Conservation (phyloP, 2,797 vertebrate species). For the Acanthopagrus latus region DNA sequence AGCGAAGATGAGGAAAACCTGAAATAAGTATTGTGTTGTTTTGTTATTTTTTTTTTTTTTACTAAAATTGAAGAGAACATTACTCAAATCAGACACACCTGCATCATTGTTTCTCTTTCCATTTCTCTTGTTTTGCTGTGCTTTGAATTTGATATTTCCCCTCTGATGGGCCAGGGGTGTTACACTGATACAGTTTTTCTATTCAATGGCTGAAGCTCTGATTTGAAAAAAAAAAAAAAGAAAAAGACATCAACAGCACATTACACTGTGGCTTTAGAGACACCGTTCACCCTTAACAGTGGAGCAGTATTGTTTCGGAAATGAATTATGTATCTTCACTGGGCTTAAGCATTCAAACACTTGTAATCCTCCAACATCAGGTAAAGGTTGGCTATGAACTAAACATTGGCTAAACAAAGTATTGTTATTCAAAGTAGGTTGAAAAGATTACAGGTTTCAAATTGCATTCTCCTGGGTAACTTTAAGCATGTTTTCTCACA, state of each 20-base stretch:
- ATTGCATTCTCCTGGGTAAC: background rate
- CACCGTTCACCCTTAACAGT: background rate
- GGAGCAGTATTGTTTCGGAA: background rate
- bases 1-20: background rate
- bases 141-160: background rate
- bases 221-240: background rate
- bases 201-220: background rate
- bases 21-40: background rate
- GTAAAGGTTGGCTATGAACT: background rate
- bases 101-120: background rate
- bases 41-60: too few species aligned
- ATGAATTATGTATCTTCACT: background rate
- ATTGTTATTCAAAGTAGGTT: conserved; percentile 8
- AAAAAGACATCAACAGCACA: background rate
- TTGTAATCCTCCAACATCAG: background rate
- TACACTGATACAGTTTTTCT: background rate
- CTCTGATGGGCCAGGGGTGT: background rate
- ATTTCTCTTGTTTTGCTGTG: background rate
- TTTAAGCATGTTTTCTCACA: conserved; percentile 9
- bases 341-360: background rate
- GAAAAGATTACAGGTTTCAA: conserved; percentile 15
- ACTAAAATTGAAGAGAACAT: background rate
- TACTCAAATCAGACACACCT: background rate
- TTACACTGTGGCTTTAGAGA: background rate
- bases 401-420: background rate